A percentile compares a stretch with the other conserved stretches of the same genome.
Evolutionary conservation across 23 tunicate genomes (phyloP).

Genomic region (Ascidia mentula): DNA sequence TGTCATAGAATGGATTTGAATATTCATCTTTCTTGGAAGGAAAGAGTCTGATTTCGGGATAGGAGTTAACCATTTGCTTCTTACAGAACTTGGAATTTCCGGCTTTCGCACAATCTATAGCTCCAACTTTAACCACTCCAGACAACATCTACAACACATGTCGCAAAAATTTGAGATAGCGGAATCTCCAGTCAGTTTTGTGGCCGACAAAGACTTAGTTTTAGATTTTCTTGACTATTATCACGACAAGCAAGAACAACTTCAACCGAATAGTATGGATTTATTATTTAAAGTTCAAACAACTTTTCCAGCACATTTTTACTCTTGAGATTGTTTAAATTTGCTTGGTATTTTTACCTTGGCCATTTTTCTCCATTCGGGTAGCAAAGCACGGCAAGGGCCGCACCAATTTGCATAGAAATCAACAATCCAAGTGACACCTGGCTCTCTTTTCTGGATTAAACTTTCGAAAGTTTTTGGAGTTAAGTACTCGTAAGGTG

Average conservation of each 20-base stretch:
- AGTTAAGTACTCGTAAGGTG: constrained; percentile 67
- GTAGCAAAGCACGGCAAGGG: constrained; percentile 80
- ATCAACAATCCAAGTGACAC: constrained; percentile 92
- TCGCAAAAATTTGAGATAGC: too few species aligned
- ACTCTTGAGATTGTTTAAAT: too few species aligned
- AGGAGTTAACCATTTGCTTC: constrained; percentile 60
- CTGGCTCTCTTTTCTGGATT: constrained; percentile 68
- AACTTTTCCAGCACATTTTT: too few species aligned
- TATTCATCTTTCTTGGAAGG: constrained; percentile 62
- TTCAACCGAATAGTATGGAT: too few species aligned
- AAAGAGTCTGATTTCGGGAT: constrained; percentile 80
- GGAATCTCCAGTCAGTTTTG: too few species aligned
- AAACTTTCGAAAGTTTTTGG: constrained; percentile 50
- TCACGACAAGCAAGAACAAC: too few species aligned
- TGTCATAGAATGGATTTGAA: constrained; percentile 69
- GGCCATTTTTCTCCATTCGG: constrained; percentile 83
- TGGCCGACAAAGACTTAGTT: too few species aligned
- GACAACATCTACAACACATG: constrained; percentile 56
- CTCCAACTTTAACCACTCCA: constrained; percentile 79
- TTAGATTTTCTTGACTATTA: too few species aligned
- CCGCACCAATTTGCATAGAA: constrained; percentile 96
- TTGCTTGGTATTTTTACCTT: too few species aligned
- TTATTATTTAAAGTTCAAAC: too few species aligned
- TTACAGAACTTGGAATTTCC: constrained; percentile 52
- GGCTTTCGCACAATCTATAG: constrained; percentile 77